Percentiles rank a stretch among this genome's conserved stretches.
Evolutionary conservation across 2,888 invertebrate species (phyloP).

Genomic region (Leucania comma): DNA sequence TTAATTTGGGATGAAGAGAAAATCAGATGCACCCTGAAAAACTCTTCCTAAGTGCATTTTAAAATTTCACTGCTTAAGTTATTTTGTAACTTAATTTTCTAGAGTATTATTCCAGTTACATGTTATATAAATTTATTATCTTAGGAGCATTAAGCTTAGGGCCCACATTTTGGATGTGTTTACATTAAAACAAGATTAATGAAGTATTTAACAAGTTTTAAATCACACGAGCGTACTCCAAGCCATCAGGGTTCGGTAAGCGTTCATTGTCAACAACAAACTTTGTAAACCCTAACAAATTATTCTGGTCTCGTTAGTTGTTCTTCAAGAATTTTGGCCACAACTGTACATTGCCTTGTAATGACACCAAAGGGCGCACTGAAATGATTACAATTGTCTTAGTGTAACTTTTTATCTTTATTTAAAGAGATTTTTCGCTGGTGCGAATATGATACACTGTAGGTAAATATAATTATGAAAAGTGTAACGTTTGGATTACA

Average conservation of each 20-base stretch:
- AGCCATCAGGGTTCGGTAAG: constrained; percentile 6
- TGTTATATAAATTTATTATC: too few relatives aligned
- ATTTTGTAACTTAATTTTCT: too few relatives aligned
- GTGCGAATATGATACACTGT: too few relatives aligned
- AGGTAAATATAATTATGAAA: too few relatives aligned
- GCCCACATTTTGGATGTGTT: background rate
- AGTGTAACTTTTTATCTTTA: too few relatives aligned
- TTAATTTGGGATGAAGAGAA: too few relatives aligned
- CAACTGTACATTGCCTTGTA: constrained; percentile 8
- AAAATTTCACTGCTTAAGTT: too few relatives aligned
- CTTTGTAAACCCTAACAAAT: constrained; percentile 19
- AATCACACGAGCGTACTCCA: constrained; percentile 19
- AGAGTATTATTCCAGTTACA: too few relatives aligned
- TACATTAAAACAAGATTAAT: constrained; percentile 8
- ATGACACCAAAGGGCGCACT: constrained; percentile 18
- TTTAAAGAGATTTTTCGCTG: too few relatives aligned
- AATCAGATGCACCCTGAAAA: too few relatives aligned
- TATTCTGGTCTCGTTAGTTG: constrained; percentile 35
- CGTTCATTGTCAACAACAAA: constrained; percentile 32
- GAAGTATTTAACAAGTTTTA: constrained; percentile 22
- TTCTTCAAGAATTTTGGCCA: constrained; percentile 8
- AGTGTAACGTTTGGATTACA: background rate
- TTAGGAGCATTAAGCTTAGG: background rate
- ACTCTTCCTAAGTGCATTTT: too few relatives aligned
- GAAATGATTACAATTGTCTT: constrained; percentile 12